Evolutionary conservation across 2,888 invertebrate genomes (phyloP), one percentile per base, ranked within the genome.

Genomic region (Drosophila sordidula): DNA sequence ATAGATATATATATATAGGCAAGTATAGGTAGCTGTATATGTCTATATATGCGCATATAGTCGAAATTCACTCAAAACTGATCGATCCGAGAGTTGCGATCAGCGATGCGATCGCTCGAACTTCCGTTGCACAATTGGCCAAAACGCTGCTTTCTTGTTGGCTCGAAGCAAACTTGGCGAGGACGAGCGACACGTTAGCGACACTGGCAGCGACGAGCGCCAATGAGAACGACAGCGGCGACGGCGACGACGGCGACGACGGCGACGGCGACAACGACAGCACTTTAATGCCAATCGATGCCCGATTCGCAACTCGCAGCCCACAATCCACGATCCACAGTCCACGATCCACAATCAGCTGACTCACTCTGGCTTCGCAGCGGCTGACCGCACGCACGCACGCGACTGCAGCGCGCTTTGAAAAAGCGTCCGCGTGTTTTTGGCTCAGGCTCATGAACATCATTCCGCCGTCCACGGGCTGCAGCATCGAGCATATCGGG

Each of bases 111-210:
- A 76, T 76, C 88, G 73, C 86, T 76, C 70, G 88, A 85, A 76
- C 88, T 82, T 78, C 82, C 88, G 86, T 79, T 82, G 82, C 86
- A 86, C 88, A 86, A 83, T 83, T 83, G 80, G 77, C 67, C 61
- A 67, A 66, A 51, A 51, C 38, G 75, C 57, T 54, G 63, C 38
- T 65, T 62, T 66, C 62, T 73, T 58, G 57, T 67, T 78, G 73
- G 59, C 63, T 68, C 58, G 68, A 55, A 16, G 64, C 65, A 51
- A 70, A 74, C 56, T 70, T 66, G 75, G 70, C 75, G 69, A 74
- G 69, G 75, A 78, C 74, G 59, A 56, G 38, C 72, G 61, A 64
- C 49, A 62, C 22, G 14, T 46, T 34, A 45, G 18, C 59, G 45
- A 51, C 56, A 41, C 44, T 32, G 52, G 32, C 54, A 14, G 58